Evolutionary conservation across 2,888 invertebrate genomes (phyloP), one percentile per base, ranked within the genome.

Genomic region (Limnephilus lunatus): DNA sequence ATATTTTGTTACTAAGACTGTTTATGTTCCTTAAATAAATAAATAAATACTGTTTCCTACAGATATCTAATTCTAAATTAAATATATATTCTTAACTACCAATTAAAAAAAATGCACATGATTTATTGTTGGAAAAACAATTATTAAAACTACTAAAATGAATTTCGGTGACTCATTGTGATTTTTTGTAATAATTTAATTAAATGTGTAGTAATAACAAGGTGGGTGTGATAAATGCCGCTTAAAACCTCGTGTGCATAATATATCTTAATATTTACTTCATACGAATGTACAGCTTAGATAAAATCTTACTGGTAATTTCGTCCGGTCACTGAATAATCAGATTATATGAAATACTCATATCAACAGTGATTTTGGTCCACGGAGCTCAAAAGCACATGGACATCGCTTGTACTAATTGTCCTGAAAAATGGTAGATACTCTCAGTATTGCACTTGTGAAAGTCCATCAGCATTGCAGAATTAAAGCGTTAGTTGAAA

Each of bases 281-380:
- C 7, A 44, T 44, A 1, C 7, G 12, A 44, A 5, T 11, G 7
- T 5, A 44, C 7, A 12, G 2, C 14, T 48, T 15, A 48, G 12
- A 48, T 48, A 48, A 48, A 48, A 48, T 53, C 53, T 19, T 53
- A 53, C 19, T 3, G 19, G 19, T 31, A 90, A 90, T 53, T 19
- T 53, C 48, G 81, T 32, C 68, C 12, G 68, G 83, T 25, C 25
- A 53, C 48, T 25, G 48, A 53, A 48, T 90, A 90, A 90, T 90
- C 90, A 83, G 68, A 53, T 85, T 82, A 48, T 32, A 31, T 80
- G 7, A 53, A 90, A n/a, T n/a, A n/a, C n/a, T n/a, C n/a, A 83
- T 85, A 90, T 83, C 83, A 90, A 85, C 90, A 85, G 83, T 90
- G 85, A n/a, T 53, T 90, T 44, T 53, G 31, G 48, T 81, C 80